Conservation (phyloP, 1,140 invertebrate genomes). For the Lepidurus apus region DNA sequence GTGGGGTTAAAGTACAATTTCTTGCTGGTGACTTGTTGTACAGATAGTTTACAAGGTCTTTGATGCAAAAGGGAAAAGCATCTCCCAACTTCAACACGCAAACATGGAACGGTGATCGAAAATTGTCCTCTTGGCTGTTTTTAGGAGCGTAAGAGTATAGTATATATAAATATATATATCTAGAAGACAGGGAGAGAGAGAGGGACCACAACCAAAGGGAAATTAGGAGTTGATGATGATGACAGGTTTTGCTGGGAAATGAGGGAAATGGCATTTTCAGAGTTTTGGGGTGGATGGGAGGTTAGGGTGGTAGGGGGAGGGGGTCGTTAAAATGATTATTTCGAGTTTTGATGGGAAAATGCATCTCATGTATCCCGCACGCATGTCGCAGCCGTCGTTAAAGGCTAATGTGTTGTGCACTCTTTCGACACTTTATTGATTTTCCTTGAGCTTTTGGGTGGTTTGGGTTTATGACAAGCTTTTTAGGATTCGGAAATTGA, state of each 20-base stretch:
- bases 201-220: slow-evolving; percentile 2
- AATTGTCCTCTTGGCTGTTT: slow-evolving; percentile 1
- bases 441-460: background rate
- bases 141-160: background rate
- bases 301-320: background rate
- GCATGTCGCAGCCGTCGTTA: background rate
- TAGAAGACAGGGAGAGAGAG: background rate
- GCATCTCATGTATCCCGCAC: background rate
- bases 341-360: background rate
- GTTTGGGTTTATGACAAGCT: background rate
- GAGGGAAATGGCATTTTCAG: background rate
- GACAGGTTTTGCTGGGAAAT: slow-evolving; percentile 1
- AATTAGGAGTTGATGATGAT: slow-evolving; percentile 19
- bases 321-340: background rate
- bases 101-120: slow-evolving; percentile 7
- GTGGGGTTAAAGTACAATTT: background rate
- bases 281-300: background rate
- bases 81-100: slow-evolving; percentile 6
- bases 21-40: background rate
- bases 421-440: background rate
- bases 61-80: background rate
- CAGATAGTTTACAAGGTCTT: background rate
- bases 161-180: background rate
- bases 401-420: background rate
- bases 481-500: background rate